Base-by-base conservation (phyloP, 2,797 vertebrate genomes). In the Tadarida brasiliensis region DNA sequence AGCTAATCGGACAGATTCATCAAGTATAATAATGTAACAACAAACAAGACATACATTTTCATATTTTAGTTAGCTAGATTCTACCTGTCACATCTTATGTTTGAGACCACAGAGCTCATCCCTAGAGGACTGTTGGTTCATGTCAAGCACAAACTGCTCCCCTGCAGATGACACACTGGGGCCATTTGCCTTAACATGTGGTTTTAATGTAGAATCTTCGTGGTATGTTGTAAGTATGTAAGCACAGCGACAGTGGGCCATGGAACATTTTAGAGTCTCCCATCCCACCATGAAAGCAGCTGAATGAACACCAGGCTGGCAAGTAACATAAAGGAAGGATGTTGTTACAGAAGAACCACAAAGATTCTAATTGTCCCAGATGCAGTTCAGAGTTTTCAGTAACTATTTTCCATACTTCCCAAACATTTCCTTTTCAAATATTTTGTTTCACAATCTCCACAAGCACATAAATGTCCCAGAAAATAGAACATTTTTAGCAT, bases 401-500 rank as follows among this genome's bases (percentile, higher is more conserved):
- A 49, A 81, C 51, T 81, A 30, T 86, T 88, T 94, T 63, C 68
- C 78, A 3, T 22, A 39, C 24, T 78, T 92, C 20, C 12, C 54
- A 95, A 90, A 85, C 0, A 47, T 96, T 90, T 90, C 80, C 26
- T 19, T 77, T 84, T 33, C 16, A 28, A 87, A 54, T 82, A 65
- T 28, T 89, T 61, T 57, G 19, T 70, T 76, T 89, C 63, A 65
- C 3, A 51, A 3, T 77, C 3, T 67, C 68, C 68, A 39, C 4
- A 63, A 54, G 7, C 30, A 19, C 11, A 3, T 77, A 88, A 17
- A 51, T 78, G 3, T 81, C 26, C 65, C 57, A 70, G 7, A 44
- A 85, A 90, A 63, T 6, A 82, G 57, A 85, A 56, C 14, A 83
- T 68, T 85, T 81, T 86, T 70, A 28, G 7, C 17, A 90, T 80